Evolutionary conservation across 2,797 vertebrate genomes (phyloP).

Genomic region (Macropus fuliginosus): DNA sequence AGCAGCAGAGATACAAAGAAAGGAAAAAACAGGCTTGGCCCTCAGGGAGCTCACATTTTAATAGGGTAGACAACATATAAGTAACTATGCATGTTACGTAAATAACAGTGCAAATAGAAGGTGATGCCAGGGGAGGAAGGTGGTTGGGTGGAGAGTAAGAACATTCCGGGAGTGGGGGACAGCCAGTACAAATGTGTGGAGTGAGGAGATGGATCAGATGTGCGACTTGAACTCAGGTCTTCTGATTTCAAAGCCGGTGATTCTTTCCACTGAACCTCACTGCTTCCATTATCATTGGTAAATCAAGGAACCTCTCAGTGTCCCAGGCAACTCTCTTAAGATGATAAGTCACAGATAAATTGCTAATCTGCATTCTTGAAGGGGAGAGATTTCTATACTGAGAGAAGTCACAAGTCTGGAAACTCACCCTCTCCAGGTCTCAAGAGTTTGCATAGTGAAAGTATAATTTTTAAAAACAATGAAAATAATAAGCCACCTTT

Average conservation of each 20-base stretch:
- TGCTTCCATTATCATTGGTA: neutral
- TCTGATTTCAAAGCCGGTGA: neutral
- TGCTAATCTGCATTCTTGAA: neutral
- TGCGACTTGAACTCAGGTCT: neutral
- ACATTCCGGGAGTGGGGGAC: neutral
- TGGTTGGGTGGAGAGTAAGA: neutral
- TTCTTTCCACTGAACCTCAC: neutral
- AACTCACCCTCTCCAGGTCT: neutral
- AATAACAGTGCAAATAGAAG: neutral
- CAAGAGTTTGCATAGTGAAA: neutral
- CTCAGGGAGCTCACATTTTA: neutral
- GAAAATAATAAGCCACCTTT: neutral
- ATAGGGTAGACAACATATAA: too few relatives aligned
- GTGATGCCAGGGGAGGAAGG: neutral
- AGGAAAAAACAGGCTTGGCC: too few relatives aligned
- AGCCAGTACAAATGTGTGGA: neutral
- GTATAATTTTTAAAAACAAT: neutral
- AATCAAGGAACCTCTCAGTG: neutral
- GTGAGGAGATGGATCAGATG: neutral
- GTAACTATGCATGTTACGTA: neutral
- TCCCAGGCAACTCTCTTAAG: neutral
- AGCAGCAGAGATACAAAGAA: too few relatives aligned
- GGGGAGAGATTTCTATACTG: neutral
- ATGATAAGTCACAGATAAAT: neutral
- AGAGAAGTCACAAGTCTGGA: neutral